Evolutionary conservation across 2,113 vertebrate species (phyloP).

Genomic region (Siniperca knerii): DNA sequence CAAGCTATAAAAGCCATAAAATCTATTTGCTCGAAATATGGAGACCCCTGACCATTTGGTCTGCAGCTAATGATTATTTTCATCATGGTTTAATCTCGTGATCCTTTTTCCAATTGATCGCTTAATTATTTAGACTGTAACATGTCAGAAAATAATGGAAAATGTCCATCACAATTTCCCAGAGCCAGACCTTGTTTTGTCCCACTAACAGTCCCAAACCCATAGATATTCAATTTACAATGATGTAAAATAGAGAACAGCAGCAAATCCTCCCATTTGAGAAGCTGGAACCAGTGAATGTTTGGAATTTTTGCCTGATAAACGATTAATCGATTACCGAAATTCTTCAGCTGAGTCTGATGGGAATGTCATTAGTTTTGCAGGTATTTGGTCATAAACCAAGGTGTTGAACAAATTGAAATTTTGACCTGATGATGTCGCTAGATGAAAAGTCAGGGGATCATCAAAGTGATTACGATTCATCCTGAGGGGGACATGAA

Average conservation of each 20-base stretch:
- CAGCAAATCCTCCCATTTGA: background rate
- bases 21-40: constrained; percentile 10
- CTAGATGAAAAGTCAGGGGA: background rate
- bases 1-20: constrained; percentile 14
- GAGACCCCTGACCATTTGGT: background rate
- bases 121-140: background rate
- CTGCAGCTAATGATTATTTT: background rate
- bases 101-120: background rate
- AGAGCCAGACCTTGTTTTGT: background rate
- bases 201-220: background rate
- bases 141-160: constrained; percentile 1
- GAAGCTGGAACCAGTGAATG: background rate
- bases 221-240: background rate
- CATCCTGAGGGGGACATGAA: background rate
- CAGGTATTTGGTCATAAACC: background rate
- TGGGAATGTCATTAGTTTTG: background rate
- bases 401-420: background rate
- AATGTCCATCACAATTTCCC: background rate
- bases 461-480: background rate
- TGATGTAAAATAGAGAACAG: background rate
- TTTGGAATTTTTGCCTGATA: background rate
- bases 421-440: background rate
- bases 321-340: background rate
- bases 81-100: background rate
- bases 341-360: background rate